Percentiles rank a stretch among this genome's conserved stretches.
Conservation (phyloP, 2,797 vertebrate species). For the Sebastes oblongus region DNA sequence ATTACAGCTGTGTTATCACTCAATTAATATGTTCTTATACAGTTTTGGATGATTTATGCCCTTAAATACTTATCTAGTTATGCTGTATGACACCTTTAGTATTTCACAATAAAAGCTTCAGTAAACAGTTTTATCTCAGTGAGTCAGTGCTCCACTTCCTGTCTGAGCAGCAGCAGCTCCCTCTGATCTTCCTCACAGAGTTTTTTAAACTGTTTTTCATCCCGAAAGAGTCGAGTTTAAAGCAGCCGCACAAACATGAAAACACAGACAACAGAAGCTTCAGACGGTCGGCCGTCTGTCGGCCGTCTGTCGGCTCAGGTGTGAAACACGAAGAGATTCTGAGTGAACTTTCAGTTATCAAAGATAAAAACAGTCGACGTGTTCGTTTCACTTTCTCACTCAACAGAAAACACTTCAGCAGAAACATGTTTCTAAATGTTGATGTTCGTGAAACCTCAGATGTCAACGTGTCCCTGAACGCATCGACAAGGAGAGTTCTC, state of each 20-base stretch:
- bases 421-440: background rate
- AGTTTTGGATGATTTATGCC: no score
- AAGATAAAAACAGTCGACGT: background rate
- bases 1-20: no score
- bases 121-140: background rate
- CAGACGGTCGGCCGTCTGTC: background rate
- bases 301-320: background rate
- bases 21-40: no score
- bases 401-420: background rate
- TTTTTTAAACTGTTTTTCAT: background rate
- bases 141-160: background rate
- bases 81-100: no score
- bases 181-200: background rate
- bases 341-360: background rate
- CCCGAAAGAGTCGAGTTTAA: background rate
- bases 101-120: no score
- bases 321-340: background rate
- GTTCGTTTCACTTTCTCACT: background rate
- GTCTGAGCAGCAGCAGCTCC: background rate
- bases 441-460: background rate
- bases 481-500: background rate
- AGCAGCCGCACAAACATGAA: background rate
- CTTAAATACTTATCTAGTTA: no score
- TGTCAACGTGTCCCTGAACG: background rate
- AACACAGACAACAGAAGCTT: background rate